Base-by-base conservation (phyloP, 2,113 vertebrate genomes). In the Eurypyga helias region DNA sequence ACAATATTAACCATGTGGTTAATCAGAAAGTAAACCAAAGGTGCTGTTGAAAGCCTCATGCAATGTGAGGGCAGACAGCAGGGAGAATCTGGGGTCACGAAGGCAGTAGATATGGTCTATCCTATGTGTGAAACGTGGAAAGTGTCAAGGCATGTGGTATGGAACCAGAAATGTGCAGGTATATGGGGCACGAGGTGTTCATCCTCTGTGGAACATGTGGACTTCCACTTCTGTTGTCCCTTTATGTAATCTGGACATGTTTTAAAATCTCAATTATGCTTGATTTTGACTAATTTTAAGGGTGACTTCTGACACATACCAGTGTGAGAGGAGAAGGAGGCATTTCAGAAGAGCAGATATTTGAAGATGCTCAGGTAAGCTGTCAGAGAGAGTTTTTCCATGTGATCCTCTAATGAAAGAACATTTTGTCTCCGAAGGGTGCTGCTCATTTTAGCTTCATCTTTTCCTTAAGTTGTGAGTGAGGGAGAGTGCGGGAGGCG, bases 401-500 rank as follows among this genome's bases (percentile, higher is more conserved):
- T 26, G 12, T 61, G 24, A 54, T 62, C 10, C n/a, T 62, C 19
- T 38, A 78, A 78, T 20, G 25, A 83, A 80, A 61, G 60, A 67
- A 64, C 9, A 14, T 62, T 83, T 89, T 95, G 25, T 67, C 13
- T 28, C 23, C 23, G 45, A 54, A 70, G 46, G 19, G 3, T 54
- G 16, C 51, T 66, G 51, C 72, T 70, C 11, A 8, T 72, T 76
- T 87, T 45, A 49, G 4, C 52, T 85, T 57, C 21, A 33, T 25
- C 58, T 57, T 85, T 60, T 79, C n/a, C 66, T 58, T 61, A 52
- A 65, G 17, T 45, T 52, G 23, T 0, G 2, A 72, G 29, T 9
- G 38, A 85, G 34, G 38, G 66, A 60, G 52, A 43, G 10, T 0
- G 0, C 0, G 0, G 75, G 52, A 80, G 41, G 45, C 33, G 69